Percentiles rank a stretch among this genome's conserved stretches.
These are phyloP conservation scores for Halyomorpha halys DNA, from an alignment of 1,140 invertebrate genomes.

Conservation along the genomic window DNA sequence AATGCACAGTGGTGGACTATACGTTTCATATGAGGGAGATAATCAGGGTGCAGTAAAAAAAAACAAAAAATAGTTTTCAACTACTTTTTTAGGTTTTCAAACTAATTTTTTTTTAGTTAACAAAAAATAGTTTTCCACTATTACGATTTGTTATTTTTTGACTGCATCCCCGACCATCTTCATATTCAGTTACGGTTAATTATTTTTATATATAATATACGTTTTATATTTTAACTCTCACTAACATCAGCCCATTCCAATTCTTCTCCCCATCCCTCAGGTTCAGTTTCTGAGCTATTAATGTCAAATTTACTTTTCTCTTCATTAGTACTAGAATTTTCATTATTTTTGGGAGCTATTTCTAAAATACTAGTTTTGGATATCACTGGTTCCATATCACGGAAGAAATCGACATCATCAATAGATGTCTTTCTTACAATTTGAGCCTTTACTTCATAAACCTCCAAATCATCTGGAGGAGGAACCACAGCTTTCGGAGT, in stretches of 20 bases:
- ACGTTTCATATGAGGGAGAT: too few relatives aligned
- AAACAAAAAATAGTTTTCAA: too few relatives aligned
- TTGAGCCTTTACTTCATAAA: slow-evolving; percentile 51
- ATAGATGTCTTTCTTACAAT: slow-evolving; percentile 33
- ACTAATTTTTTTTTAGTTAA: too few relatives aligned
- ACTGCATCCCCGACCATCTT: too few relatives aligned
- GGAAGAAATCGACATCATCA: slow-evolving; percentile 66
- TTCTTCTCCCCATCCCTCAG: slow-evolving; percentile 23
- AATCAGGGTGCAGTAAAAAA: too few relatives aligned
- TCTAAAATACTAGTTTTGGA: slow-evolving; percentile 44
- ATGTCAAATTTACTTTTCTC: slow-evolving; percentile 7
- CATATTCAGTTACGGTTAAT: too few relatives aligned
- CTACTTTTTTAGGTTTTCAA: too few relatives aligned
- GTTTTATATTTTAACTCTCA: not conserved
- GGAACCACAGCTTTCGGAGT: not conserved
- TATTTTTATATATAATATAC: too few relatives aligned
- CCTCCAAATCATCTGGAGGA: slow-evolving; percentile 47
- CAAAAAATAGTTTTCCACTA: too few relatives aligned
- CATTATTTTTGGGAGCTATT: not conserved
- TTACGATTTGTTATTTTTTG: too few relatives aligned
- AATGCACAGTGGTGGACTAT: too few relatives aligned
- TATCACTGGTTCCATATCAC: slow-evolving; percentile 73
- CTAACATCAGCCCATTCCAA: slow-evolving; percentile 24
- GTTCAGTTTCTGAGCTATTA: slow-evolving; percentile 14
- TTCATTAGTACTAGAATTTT: slow-evolving; percentile 2